Evolutionary conservation across 2,797 vertebrate species (phyloP).

Genomic region (Luscinia luscinia): DNA sequence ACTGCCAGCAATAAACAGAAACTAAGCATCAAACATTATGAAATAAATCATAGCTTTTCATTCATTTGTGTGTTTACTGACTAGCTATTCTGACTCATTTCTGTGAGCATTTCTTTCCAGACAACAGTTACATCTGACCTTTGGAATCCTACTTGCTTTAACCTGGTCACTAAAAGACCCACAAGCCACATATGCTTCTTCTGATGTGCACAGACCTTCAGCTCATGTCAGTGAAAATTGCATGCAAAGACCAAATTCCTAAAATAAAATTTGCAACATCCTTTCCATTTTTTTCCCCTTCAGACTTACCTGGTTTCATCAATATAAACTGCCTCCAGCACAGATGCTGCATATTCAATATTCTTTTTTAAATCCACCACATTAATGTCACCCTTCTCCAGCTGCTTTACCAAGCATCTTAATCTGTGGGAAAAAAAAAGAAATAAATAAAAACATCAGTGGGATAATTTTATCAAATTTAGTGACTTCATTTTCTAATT

Average conservation of each 20-base stretch:
- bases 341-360: slow-evolving; percentile 93
- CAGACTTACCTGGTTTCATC: slow-evolving; percentile 91
- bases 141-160: background rate
- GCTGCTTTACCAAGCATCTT: slow-evolving; percentile 92
- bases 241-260: background rate
- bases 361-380: slow-evolving; percentile 92
- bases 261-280: background rate
- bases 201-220: background rate
- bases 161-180: background rate
- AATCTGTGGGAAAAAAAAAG: slow-evolving; percentile 77
- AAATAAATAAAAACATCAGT: background rate
- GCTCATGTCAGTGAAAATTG: background rate
- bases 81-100: background rate
- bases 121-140: background rate
- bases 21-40: background rate
- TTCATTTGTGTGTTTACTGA: background rate
- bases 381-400: slow-evolving; percentile 93
- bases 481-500: background rate
- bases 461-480: background rate
- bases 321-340: slow-evolving; percentile 94
- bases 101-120: background rate
- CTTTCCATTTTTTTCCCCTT: background rate
- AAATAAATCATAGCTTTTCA: slow-evolving; percentile 32
- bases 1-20: slow-evolving; percentile 9
- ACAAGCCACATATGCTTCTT: background rate